Conservation (phyloP, 2,113 vertebrate species). For the Rhinoderma darwinii region DNA sequence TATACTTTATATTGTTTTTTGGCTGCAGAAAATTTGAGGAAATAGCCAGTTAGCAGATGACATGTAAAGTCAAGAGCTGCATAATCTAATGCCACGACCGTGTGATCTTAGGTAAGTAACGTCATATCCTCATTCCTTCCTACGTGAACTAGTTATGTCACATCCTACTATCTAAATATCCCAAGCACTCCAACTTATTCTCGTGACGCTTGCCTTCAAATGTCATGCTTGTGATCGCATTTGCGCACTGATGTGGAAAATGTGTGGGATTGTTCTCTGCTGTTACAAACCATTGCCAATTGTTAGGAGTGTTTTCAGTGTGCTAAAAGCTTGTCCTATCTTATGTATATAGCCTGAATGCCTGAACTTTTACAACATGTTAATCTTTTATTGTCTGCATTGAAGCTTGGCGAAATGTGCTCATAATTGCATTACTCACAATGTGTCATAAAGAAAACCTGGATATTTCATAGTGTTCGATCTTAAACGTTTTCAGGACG, state of each 20-base stretch:
- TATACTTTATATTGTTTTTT: slow-evolving; percentile 14
- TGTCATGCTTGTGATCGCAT: slow-evolving; percentile 19
- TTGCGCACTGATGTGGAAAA: slow-evolving; percentile 8
- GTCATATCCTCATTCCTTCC: slow-evolving; percentile 52
- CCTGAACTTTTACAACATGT: neutral
- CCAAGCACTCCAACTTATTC: neutral
- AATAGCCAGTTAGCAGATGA: slow-evolving; percentile 1
- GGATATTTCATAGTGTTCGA: neutral
- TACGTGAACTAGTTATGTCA: slow-evolving; percentile 16
- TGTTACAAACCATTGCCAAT: neutral
- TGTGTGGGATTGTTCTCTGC: slow-evolving; percentile 20
- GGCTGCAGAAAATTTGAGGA: slow-evolving; percentile 24
- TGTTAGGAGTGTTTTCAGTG: neutral
- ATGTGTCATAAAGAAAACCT: neutral
- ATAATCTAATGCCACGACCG: slow-evolving; percentile 24
- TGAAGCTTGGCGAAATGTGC: neutral
- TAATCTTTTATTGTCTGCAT: neutral
- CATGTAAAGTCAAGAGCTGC: slow-evolving; percentile 15
- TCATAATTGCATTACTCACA: neutral
- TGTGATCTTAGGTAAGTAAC: slow-evolving; percentile 46
- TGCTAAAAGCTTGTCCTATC: neutral
- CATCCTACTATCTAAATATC: slow-evolving; percentile 35
- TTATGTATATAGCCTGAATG: neutral
- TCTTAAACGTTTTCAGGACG: neutral
- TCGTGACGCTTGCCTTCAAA: neutral